Evolutionary conservation across 2,888 invertebrate species (phyloP).

Genomic region (Papilio elwesi): DNA sequence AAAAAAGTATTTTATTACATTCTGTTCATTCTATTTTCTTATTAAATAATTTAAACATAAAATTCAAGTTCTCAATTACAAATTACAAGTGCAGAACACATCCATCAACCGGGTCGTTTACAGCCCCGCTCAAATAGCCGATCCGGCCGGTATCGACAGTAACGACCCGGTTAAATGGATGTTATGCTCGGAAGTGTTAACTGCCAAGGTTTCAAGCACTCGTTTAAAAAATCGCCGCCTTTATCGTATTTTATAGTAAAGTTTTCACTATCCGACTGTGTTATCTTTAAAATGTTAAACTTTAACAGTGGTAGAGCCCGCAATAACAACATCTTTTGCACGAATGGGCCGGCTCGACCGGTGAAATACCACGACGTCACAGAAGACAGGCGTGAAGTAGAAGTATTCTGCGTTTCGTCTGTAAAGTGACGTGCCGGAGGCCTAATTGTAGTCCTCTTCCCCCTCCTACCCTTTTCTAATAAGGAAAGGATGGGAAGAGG

Average conservation of each 20-base stretch:
- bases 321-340: no score
- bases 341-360: no score
- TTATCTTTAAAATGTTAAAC: not conserved
- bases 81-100: not conserved
- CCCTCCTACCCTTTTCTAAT: no score
- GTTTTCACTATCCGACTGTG: not conserved
- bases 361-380: no score
- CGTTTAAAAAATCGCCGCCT: not conserved
- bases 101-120: slow-evolving; percentile 12
- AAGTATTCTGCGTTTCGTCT: no score
- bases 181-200: not conserved
- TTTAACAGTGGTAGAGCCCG: no score
- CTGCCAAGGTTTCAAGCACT: not conserved
- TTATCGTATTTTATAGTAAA: not conserved
- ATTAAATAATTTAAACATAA: not conserved
- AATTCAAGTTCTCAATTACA: not conserved
- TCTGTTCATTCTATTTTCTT: no score
- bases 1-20: no score
- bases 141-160: not conserved
- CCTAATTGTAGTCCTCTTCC: no score
- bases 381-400: no score
- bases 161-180: not conserved
- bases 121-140: slow-evolving; percentile 18
- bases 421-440: no score
- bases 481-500: no score